These are phyloP conservation scores for Amphipyra berbera DNA, from an alignment of 2,888 invertebrate species.

Conservation along the genomic window DNA sequence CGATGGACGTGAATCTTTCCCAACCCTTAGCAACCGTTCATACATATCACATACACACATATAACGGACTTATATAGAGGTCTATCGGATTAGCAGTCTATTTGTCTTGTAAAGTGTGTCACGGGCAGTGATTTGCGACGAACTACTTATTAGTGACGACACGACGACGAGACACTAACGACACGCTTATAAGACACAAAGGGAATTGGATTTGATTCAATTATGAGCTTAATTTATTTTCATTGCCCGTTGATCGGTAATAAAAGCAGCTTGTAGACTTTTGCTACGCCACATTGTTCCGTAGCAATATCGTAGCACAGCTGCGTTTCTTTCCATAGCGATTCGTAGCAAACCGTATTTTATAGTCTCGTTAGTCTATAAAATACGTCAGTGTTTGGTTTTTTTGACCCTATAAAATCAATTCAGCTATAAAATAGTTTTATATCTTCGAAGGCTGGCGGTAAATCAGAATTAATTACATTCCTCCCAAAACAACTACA, in stretches of 20 bases:
- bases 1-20: background rate
- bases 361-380: too few relatives aligned
- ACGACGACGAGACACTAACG: background rate
- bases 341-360: slow-evolving; percentile 35
- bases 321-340: slow-evolving; percentile 18
- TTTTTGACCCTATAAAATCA: background rate
- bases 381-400: too few relatives aligned
- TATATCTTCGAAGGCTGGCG: background rate
- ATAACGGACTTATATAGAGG: background rate
- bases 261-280: background rate
- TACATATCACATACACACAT: background rate
- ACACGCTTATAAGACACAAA: background rate
- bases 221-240: slow-evolving; percentile 1
- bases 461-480: slow-evolving; percentile 34
- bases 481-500: slow-evolving; percentile 14
- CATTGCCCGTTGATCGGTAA: background rate
- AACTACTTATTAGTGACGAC: slow-evolving; percentile 5
- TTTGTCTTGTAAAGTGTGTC: slow-evolving; percentile 14
- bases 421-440: background rate
- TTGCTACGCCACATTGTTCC: slow-evolving; percentile 12
- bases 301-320: slow-evolving; percentile 33
- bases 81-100: slow-evolving; percentile 6
- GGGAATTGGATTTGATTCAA: background rate
- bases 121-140: background rate
- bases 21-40: background rate